Evolutionary conservation across 2,888 invertebrate genomes (phyloP).

Genomic region (Ashinkailepas kermadecensis): DNA sequence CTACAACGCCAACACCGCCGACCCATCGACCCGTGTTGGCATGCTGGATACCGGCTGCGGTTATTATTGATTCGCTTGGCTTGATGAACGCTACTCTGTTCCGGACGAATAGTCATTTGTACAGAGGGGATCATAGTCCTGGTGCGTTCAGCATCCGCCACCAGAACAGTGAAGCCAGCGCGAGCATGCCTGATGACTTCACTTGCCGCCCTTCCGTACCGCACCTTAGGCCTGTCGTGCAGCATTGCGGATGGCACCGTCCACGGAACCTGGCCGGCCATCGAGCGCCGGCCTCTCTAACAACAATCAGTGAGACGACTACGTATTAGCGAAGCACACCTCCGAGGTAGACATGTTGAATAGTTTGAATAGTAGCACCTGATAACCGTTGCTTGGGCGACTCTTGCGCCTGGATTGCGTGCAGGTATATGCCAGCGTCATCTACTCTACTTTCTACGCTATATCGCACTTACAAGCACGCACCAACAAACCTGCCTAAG

Average conservation of each 20-base stretch:
- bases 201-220: not conserved
- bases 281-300: not conserved
- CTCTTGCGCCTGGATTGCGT: too few species aligned
- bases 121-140: too few species aligned
- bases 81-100: too few species aligned
- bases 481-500: not conserved
- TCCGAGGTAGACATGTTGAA: constrained; percentile 10
- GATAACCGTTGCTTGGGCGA: not conserved
- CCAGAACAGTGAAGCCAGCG: not conserved
- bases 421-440: not conserved
- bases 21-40: not conserved
- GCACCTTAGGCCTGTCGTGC: not conserved
- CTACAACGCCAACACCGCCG: not conserved
- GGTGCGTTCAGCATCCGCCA: too few species aligned
- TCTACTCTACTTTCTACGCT: not conserved
- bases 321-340: too few species aligned
- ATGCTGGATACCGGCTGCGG: too few species aligned
- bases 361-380: not conserved
- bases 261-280: not conserved
- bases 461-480: not conserved
- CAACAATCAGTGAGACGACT: too few species aligned
- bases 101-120: too few species aligned
- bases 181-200: not conserved
- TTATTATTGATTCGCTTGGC: too few species aligned
- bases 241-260: not conserved